Percentiles rank a stretch among this genome's conserved stretches.
Conservation (phyloP, 1,140 invertebrate genomes). For the Drosophila athabasca region DNA sequence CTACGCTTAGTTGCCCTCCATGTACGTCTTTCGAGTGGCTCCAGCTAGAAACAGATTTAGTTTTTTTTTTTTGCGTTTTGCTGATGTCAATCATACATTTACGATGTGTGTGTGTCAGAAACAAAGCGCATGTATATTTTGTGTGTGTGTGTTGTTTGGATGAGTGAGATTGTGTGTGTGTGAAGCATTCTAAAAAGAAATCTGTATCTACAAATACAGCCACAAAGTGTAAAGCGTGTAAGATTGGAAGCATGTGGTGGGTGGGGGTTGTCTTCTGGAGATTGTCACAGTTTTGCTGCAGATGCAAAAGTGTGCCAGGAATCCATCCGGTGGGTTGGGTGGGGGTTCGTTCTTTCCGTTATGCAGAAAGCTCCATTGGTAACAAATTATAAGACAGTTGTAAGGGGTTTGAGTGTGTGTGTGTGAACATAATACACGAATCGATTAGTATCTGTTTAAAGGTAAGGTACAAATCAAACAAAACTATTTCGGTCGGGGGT, state of each 20-base stretch:
- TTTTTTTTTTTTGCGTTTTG: constrained; percentile 27
- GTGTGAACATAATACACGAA: constrained; percentile 77
- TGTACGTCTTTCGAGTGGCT: constrained; percentile 65
- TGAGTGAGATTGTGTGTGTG: constrained; percentile 21
- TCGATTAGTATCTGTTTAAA: constrained; percentile 80
- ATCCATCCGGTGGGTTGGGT: background rate
- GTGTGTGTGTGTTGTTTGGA: constrained; percentile 11
- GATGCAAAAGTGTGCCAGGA: constrained; percentile 10
- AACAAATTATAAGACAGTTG: constrained; percentile 61
- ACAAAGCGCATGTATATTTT: constrained; percentile 22
- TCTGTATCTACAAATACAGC: constrained; percentile 50
- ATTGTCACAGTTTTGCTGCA: constrained; percentile 18
- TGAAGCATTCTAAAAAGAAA: constrained; percentile 49
- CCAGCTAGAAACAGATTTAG: constrained; percentile 81
- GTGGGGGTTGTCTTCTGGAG: background rate
- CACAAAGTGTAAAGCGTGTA: constrained; percentile 50
- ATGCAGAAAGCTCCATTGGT: constrained; percentile 28
- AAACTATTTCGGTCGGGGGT: constrained; percentile 15
- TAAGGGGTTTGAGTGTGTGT: constrained; percentile 37
- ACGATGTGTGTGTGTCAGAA: constrained; percentile 4
- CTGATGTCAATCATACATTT: constrained; percentile 4
- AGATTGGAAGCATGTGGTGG: constrained; percentile 37
- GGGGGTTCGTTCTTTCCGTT: constrained; percentile 7
- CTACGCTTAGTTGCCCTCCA: constrained; percentile 77
- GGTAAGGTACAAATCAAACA: constrained; percentile 38